These are phyloP conservation scores for Tryphoninae sp. DNA, from an alignment of 2,888 invertebrate genomes.

Conservation along the genomic window DNA sequence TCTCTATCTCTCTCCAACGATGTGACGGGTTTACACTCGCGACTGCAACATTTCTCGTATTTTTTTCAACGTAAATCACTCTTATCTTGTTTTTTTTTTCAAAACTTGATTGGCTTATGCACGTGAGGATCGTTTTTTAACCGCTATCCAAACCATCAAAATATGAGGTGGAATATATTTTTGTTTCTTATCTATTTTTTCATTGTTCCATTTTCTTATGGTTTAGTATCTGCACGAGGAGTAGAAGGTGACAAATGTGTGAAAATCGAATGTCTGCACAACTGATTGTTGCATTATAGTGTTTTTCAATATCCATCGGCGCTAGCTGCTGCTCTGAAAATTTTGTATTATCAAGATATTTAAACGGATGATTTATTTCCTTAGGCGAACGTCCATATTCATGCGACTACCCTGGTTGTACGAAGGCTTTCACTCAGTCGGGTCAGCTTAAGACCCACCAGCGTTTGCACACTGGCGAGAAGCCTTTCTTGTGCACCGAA, in stretches of 20 bases:
- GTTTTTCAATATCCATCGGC: too few relatives aligned
- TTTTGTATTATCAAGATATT: constrained; percentile 15
- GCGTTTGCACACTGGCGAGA: constrained; percentile 89
- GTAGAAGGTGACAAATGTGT: not conserved
- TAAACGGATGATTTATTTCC: constrained; percentile 63
- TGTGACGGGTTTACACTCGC: not conserved
- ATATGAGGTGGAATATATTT: not conserved
- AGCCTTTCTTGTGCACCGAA: constrained; percentile 87
- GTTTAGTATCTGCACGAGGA: not conserved
- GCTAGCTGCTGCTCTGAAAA: not conserved
- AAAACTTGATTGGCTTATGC: not conserved
- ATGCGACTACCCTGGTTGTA: constrained; percentile 89
- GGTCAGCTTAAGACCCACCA: constrained; percentile 91
- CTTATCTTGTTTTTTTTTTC: not conserved
- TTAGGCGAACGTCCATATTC: constrained; percentile 88
- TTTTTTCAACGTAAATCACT: not conserved
- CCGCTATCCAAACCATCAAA: not conserved
- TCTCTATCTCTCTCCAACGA: constrained; percentile 33
- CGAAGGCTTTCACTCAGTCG: constrained; percentile 88
- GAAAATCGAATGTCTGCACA: not conserved
- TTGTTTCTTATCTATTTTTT: constrained; percentile 10
- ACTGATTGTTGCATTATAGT: not conserved
- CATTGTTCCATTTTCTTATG: not conserved
- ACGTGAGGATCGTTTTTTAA: not conserved
- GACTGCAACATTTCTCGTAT: not conserved